Evolutionary conservation across 1,140 invertebrate species (phyloP), one percentile per base, ranked within the genome.

Genomic region (Telenomus remus): DNA sequence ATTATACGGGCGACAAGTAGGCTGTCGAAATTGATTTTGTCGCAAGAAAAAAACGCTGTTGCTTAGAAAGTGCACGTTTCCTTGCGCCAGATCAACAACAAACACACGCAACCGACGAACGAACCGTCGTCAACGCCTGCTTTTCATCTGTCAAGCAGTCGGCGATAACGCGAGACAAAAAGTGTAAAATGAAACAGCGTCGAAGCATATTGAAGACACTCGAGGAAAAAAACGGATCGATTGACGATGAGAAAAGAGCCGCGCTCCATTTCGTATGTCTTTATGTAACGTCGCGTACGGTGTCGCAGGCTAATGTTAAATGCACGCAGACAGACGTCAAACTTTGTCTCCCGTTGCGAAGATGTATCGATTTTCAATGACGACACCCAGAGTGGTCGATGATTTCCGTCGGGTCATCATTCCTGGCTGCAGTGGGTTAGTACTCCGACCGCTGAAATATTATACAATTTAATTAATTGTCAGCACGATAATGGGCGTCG

Each of bases 1-100:
- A 59, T 71, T 80, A 88, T 88, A 87, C 85, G 87, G 87, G 87
- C 74, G 80, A 83, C 82, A 87, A 87, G 84, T 88, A 86, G 86
- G 83, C 78, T 86, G 86, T 80, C 78, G 80, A 86, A 85, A 85
- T 82, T 81, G 76, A 81, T 80, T 79, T 69, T 69, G 9, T 9
- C 72, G 78, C 66, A 56, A 71, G 66, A 61, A 69, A 49, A 80
- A 37, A 35, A 39, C 39, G 49, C 46, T 60, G 49, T 68, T 59
- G 19, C 19, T 9, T 48, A 37, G 19, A 16, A 3, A 39, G 46
- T 51, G 12, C 14, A 53, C 64, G 53, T 56, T 55, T n/a, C 19
- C 48, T 39, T 37, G 27, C 47, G 33, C 43, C 46, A 56, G 33
- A 14, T 14, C 44, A 56, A 34, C 12, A 11, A 39, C 33, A 49